Conservation (phyloP, 2,888 invertebrate genomes). For the Macaria liturata region DNA sequence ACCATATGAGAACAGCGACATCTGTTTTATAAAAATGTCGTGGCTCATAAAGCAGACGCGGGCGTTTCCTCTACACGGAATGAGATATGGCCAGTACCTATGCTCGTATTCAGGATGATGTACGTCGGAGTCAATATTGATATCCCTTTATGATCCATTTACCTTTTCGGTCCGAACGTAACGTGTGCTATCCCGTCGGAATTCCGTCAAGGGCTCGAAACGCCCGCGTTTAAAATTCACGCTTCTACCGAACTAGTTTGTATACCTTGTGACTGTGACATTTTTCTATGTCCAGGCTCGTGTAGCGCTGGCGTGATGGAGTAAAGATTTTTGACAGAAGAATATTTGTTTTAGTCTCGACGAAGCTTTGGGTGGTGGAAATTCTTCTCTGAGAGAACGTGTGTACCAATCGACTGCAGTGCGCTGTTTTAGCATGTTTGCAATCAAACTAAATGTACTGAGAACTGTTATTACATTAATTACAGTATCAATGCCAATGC, state of each 20-base stretch:
- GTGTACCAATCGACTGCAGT: too few species aligned
- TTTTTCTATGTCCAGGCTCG: slow-evolving; percentile 27
- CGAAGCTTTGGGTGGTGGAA: too few species aligned
- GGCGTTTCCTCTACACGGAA: slow-evolving; percentile 58
- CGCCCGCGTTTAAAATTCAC: slow-evolving; percentile 63
- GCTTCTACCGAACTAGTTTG: slow-evolving; percentile 55
- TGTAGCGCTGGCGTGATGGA: slow-evolving; percentile 3
- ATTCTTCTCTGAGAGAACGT: too few species aligned
- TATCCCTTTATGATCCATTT: slow-evolving; percentile 77
- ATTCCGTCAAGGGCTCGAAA: slow-evolving; percentile 51
- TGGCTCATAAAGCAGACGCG: slow-evolving; percentile 59
- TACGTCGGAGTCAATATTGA: slow-evolving; percentile 77
- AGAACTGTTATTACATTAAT: too few species aligned
- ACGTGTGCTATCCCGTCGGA: slow-evolving; percentile 53
- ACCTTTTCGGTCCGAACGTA: slow-evolving; percentile 65
- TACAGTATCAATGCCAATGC: too few species aligned
- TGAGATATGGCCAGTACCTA: slow-evolving; percentile 62
- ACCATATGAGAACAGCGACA: too few species aligned
- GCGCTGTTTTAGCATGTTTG: too few species aligned
- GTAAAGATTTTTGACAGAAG: slow-evolving; percentile 1
- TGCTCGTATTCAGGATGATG: slow-evolving; percentile 61
- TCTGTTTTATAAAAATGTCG: slow-evolving; percentile 46
- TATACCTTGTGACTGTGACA: slow-evolving; percentile 35
- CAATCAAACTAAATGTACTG: too few species aligned
- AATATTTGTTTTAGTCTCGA: too few species aligned